Evolutionary conservation across 1,140 invertebrate species (phyloP), one percentile per base, ranked within the genome.

Genomic region (Dreissena rostriformis): DNA sequence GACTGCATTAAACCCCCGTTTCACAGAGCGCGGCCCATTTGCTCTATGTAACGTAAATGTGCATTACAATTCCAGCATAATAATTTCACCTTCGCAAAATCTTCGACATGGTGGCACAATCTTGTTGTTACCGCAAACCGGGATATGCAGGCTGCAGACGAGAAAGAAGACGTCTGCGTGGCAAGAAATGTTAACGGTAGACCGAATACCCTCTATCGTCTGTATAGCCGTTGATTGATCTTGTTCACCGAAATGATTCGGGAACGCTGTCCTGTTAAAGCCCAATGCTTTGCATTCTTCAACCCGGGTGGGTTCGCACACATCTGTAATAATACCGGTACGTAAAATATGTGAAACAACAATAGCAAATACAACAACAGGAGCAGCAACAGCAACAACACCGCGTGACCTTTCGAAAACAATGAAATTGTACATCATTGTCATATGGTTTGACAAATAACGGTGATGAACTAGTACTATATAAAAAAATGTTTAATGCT

Each of bases 91-190:
- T 52, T 74, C 7, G 66, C 79, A 82, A 10, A 67, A 63, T 51
- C 70, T 73, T n/a, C 71, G 68, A 74, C 79, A 82, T 15, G 79
- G 79, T 66, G 63, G 51, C n/a, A 63, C 19, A 8, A 51, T 73
- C 14, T 22, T 17, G 12, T 71, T 61, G 53, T 61, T n/a, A 14
- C n/a, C 57, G 17, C 79, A 82, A 24, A 29, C 52, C 14, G 79
- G 79, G 66, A 73, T 73, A 19, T 82, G 79, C 17, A 82, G 26
- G 22, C 55, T 66, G 49, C 79, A 82, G 24, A 82, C 26, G 19
- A 82, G 66, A 29, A 15, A 82, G 29, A 66, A 15, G 24, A 55
- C 29, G 39, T 82, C 71, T 6, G n/a, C 24, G 1, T 73, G 71
- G n/a, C 79, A 82, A 26, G 29, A 19, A 24, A 39, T 57, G 26